A percentile compares a stretch with the other conserved stretches of the same genome.
Conservation (phyloP, 1,140 invertebrate genomes). For the Solen grandis region DNA sequence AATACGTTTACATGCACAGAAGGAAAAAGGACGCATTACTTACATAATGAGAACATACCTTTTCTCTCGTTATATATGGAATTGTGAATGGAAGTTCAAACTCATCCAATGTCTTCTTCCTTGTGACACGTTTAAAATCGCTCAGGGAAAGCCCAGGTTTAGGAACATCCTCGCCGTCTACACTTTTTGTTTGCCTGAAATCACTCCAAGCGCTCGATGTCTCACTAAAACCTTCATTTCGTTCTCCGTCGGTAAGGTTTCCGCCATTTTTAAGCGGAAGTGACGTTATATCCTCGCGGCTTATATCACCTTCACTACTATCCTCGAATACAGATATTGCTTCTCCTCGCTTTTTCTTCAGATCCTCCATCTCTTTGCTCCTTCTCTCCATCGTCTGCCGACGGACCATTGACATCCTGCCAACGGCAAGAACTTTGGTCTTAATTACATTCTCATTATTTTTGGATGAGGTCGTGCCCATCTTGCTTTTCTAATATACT, state of each 20-base stretch:
- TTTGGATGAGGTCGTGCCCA: not conserved
- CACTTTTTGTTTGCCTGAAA: not conserved
- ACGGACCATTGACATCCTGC: not conserved
- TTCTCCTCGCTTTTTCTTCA: not conserved
- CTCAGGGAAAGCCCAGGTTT: not conserved
- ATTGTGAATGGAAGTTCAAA: not conserved
- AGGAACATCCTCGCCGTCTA: not conserved
- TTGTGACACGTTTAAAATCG: not conserved
- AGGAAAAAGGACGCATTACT: too few relatives aligned
- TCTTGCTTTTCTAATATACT: not conserved
- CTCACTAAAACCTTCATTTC: not conserved
- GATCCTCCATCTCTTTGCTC: not conserved
- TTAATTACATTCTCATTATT: not conserved
- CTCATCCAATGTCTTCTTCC: not conserved
- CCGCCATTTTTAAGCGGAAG: not conserved
- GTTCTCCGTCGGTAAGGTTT: not conserved
- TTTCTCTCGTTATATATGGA: not conserved
- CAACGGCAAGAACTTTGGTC: not conserved
- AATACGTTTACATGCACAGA: too few relatives aligned
- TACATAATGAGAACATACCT: too few relatives aligned
- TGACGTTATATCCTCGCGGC: not conserved
- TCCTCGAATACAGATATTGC: not conserved
- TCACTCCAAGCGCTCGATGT: not conserved
- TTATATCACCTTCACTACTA: not conserved
- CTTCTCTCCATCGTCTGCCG: not conserved